Evolutionary conservation across 2,888 invertebrate species (phyloP), one percentile per base, ranked within the genome.

Genomic region (Eupithecia subumbrata): DNA sequence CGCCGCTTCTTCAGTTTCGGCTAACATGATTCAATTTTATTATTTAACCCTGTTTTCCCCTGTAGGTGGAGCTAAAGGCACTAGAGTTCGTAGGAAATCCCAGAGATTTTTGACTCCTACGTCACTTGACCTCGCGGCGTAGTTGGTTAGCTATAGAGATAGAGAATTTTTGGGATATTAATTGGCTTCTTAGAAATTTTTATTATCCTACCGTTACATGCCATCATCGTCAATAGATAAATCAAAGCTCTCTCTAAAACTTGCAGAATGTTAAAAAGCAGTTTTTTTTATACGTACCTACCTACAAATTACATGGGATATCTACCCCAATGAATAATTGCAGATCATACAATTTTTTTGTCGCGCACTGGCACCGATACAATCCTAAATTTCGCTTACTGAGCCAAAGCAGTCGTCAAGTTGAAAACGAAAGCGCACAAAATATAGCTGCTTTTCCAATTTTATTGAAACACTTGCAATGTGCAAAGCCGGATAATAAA

Each of bases 1-100:
- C 83, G 84, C 80, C 67, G 74, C 76, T 69, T 69, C 82, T 78
- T 81, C 78, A 82, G 80, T 79, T 81, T 81, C 76, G 78, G 81
- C 60, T 60, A 72, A 34, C 64, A 72, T 78, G 72, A 74, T 76
- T 75, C 60, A 72, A 76, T 78, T 79, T 60, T 25, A 56, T 14
- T 22, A 60, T 60, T n/a, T n/a, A n/a, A n/a, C 30, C 30, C 30
- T 30, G 30, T 30, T 2, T 30, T 30, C 30, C 30, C 30, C 30
- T 30, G 30, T 30, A 30, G 30, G 30, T 30, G 30, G 30, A 30
- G 30, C 30, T 30, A 30, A 30, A 1, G 30, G 30, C 30, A 3
- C 30, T 30, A 30, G 30, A 30, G 30, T 30, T 3, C 30, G 1
- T 30, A 30, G 30, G 30, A 30, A 30, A 3, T 30, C 30, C 30